A percentile compares a stretch with the other conserved stretches of the same genome.
These are phyloP conservation scores for Agrochola macilenta DNA, from an alignment of 2,888 invertebrate genomes.

Conservation along the genomic window DNA sequence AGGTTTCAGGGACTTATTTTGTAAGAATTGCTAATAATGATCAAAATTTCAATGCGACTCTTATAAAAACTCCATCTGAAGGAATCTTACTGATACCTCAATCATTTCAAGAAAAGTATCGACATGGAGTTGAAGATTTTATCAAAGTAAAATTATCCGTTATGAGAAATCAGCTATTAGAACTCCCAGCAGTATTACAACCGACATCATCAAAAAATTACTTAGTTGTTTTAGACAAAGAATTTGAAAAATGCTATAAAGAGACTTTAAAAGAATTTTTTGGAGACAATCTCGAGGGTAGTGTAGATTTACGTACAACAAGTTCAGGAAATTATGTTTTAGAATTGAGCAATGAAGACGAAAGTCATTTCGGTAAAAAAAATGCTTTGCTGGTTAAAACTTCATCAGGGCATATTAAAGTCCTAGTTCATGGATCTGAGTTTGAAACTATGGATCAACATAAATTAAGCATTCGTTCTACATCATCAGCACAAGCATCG, in stretches of 20 bases:
- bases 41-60: conserved; percentile 64
- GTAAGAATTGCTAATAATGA: conserved; percentile 55
- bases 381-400: conserved; percentile 77
- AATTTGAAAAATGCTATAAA: conserved; percentile 77
- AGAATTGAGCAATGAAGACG: conserved; percentile 67
- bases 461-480: conserved; percentile 33
- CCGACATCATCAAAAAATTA: conserved; percentile 76
- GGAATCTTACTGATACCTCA: conserved; percentile 63
- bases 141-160: conserved; percentile 72
- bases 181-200: conserved; percentile 74
- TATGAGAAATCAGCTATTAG: conserved; percentile 51
- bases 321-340: conserved; percentile 74
- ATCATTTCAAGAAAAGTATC: neutral
- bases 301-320: conserved; percentile 71
- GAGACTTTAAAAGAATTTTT: conserved; percentile 68
- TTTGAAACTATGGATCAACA: conserved; percentile 46
- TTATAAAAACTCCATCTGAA: conserved; percentile 69
- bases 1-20: conserved; percentile 61
- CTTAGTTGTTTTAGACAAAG: conserved; percentile 79
- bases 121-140: conserved; percentile 31
- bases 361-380: conserved; percentile 18
- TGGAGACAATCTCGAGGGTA: conserved; percentile 65
- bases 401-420: conserved; percentile 76
- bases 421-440: conserved; percentile 65
- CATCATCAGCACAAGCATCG: conserved; percentile 63